Evolutionary conservation across 2,888 invertebrate species (phyloP).

Genomic region (Polymixis lichenea): DNA sequence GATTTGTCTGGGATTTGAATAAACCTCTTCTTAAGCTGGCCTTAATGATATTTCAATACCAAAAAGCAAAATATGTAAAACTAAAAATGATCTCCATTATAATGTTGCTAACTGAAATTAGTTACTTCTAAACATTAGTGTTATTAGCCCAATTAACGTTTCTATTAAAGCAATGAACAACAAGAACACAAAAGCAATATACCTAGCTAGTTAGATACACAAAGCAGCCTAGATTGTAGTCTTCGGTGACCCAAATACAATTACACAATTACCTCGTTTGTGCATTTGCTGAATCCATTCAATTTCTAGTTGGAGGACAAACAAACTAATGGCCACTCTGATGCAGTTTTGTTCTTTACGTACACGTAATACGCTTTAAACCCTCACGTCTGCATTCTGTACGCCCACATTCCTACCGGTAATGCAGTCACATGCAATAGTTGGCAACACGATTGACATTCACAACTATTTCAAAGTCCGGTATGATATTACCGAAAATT

Average conservation of each 20-base stretch:
- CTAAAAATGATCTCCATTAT: not conserved
- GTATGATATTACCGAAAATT: slow-evolving; percentile 12
- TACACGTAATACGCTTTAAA: not conserved
- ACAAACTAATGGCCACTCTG: slow-evolving; percentile 71
- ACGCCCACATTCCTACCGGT: slow-evolving; percentile 5
- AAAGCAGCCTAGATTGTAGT: slow-evolving; percentile 63
- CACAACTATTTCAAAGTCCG: slow-evolving; percentile 21
- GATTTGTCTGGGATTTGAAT: slow-evolving; percentile 28
- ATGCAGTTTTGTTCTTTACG: slow-evolving; percentile 31
- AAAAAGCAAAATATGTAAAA: not conserved
- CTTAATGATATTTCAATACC: not conserved
- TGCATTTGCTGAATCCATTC: slow-evolving; percentile 64
- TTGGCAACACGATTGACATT: slow-evolving; percentile 25
- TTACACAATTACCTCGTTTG: slow-evolving; percentile 70
- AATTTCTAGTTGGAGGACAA: slow-evolving; percentile 67
- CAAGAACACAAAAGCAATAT: slow-evolving; percentile 47
- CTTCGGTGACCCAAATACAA: slow-evolving; percentile 76
- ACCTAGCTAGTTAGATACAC: slow-evolving; percentile 18
- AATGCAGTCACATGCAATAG: slow-evolving; percentile 30
- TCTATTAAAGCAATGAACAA: slow-evolving; percentile 26
- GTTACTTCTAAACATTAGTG: slow-evolving; percentile 1
- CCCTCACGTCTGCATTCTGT: not conserved
- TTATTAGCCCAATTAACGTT: slow-evolving; percentile 44
- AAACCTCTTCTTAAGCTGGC: not conserved
- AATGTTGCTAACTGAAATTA: not conserved